phyloP scores from a whole-genome alignment of 2,888 invertebrate species.

The Fragum sueziense region DNA sequence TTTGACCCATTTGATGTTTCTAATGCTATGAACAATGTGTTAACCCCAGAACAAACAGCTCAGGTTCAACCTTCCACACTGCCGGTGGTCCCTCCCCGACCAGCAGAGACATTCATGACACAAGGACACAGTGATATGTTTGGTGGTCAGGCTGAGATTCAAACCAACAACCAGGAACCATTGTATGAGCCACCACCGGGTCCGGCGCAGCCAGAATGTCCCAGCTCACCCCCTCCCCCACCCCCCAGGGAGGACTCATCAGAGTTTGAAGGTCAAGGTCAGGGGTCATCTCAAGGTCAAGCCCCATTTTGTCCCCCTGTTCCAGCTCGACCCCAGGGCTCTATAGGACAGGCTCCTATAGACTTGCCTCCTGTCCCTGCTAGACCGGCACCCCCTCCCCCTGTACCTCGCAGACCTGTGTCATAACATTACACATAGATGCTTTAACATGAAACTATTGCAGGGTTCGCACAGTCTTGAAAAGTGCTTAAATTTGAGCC shows the following conservation, averaged over 20 bases:
- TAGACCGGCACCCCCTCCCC: conserved; percentile 64
- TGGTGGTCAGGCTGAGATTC: neutral
- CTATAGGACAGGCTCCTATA: conserved; percentile 25
- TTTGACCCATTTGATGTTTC: conserved; percentile 71
- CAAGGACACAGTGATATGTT: conserved; percentile 10
- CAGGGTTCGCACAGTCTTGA: no score
- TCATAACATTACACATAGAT: neutral
- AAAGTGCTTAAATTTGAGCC: no score
- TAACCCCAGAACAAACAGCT: conserved; percentile 35
- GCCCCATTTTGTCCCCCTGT: conserved; percentile 55
- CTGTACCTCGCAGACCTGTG: conserved; percentile 67
- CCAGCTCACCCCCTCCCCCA: conserved; percentile 52
- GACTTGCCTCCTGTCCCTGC: conserved; percentile 62
- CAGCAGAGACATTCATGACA: conserved; percentile 19
- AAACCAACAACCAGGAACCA: conserved; percentile 26
- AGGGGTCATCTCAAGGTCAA: conserved; percentile 9
- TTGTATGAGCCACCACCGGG: conserved; percentile 51
- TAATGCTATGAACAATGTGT: conserved; percentile 53
- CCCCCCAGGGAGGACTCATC: conserved; percentile 47
- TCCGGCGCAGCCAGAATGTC: conserved; percentile 38
- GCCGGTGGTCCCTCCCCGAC: conserved; percentile 51
- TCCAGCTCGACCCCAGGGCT: conserved; percentile 52
- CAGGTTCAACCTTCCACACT: conserved; percentile 30
- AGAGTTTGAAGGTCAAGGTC: neutral
- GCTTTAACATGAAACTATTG: no score